phyloP scores from a whole-genome alignment of 2,113 vertebrate genomes.

The Sorex fumeus region DNA sequence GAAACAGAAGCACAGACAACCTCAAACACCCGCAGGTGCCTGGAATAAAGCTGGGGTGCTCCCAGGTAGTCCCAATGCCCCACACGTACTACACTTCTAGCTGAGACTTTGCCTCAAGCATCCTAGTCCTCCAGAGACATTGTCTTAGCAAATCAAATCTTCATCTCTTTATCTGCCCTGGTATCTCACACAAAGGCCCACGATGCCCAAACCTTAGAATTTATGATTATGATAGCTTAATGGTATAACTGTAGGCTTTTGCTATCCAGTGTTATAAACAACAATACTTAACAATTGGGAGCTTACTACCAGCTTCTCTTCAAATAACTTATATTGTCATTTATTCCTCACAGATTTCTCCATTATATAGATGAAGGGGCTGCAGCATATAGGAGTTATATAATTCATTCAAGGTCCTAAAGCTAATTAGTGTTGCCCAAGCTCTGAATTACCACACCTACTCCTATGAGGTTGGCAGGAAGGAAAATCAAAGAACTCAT shows the following conservation, averaged over 20 bases:
- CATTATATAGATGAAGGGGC: background rate
- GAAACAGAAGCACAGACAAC: background rate
- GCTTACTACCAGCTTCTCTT: background rate
- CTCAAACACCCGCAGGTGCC: background rate
- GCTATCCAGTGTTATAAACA: constrained; percentile 17
- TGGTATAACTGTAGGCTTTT: background rate
- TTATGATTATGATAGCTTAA: constrained; percentile 19
- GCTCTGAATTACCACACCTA: background rate
- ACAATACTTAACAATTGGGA: constrained; percentile 1
- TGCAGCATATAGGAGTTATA: background rate
- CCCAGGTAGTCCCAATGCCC: too few relatives aligned
- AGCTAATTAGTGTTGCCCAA: constrained; percentile 16
- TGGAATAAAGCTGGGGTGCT: background rate
- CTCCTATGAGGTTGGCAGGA: background rate
- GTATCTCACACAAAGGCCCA: background rate
- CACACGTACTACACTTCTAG: background rate
- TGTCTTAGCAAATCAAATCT: background rate
- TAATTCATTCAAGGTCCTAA: constrained; percentile 36
- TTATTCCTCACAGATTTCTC: constrained; percentile 5
- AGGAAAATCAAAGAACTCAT: background rate
- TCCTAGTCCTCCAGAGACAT: background rate
- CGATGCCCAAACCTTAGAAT: constrained; percentile 29
- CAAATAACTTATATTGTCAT: background rate
- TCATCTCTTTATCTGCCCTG: background rate
- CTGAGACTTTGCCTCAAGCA: background rate